A percentile compares a stretch with the other conserved stretches of the same genome.
phyloP scores from a whole-genome alignment of 2,113 vertebrate species.

The Plestiodon gilberti region DNA sequence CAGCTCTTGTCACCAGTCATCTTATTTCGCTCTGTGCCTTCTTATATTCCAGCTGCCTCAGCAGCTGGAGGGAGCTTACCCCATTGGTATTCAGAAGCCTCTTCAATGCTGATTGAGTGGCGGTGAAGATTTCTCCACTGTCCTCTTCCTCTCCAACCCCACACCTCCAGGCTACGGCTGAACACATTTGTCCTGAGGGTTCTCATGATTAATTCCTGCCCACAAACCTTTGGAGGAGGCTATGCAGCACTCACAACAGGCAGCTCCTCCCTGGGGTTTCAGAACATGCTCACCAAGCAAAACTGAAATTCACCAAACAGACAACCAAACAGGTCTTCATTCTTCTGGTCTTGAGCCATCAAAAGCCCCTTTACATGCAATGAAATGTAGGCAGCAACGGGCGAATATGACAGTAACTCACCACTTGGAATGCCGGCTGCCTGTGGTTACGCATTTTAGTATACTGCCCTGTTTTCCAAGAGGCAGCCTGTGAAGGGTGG shows the following conservation, averaged over 20 bases:
- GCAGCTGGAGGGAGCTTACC: not conserved
- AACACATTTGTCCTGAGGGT: conserved; percentile 26
- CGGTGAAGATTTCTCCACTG: not conserved
- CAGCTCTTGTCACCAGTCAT: not conserved
- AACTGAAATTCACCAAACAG: not conserved
- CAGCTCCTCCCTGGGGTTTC: not conserved
- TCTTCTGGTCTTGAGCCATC: not conserved
- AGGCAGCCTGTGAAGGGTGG: too few relatives aligned
- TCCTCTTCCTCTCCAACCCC: not conserved
- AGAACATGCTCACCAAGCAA: not conserved
- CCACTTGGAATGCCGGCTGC: too few relatives aligned
- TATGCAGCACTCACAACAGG: not conserved
- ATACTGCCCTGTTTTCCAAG: too few relatives aligned
- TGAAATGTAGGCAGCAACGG: too few relatives aligned
- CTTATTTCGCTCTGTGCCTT: not conserved
- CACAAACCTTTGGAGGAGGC: conserved; percentile 31
- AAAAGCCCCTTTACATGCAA: too few relatives aligned
- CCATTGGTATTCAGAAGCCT: conserved; percentile 8
- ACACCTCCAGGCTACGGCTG: not conserved
- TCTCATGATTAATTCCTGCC: conserved; percentile 52
- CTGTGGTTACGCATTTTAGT: too few relatives aligned
- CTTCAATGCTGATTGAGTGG: conserved; percentile 1
- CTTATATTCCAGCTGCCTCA: not conserved
- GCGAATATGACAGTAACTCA: too few relatives aligned
- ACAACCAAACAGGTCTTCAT: not conserved